These are phyloP conservation scores for Gobio occitaniae DNA, from an alignment of 2,797 vertebrate species.

Conservation along the genomic window DNA sequence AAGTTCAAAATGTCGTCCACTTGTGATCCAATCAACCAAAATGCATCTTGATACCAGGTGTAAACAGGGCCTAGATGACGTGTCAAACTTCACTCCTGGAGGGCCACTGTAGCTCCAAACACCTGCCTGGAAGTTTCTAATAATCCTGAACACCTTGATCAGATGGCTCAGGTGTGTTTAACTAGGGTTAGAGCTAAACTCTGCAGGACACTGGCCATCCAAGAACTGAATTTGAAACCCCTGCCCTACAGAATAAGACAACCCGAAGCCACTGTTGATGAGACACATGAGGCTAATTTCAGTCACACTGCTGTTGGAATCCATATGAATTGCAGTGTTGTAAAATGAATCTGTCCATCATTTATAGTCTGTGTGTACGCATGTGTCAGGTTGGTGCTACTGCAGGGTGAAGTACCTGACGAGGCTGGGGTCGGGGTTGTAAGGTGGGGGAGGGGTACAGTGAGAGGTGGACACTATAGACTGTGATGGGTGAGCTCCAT, in stretches of 20 bases:
- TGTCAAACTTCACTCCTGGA: neutral
- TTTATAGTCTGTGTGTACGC: constrained; percentile 12
- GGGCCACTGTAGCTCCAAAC: neutral
- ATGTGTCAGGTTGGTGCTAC: constrained; percentile 72
- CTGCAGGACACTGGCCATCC: neutral
- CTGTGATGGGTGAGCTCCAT: constrained; percentile 88
- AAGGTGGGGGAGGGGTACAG: constrained; percentile 95
- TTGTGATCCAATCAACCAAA: too few species aligned
- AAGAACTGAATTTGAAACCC: neutral
- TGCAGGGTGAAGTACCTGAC: constrained; percentile 91
- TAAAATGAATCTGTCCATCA: neutral
- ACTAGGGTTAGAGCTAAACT: neutral
- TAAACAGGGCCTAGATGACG: neutral
- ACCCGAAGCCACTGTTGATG: neutral
- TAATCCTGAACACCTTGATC: neutral
- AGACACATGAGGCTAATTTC: constrained; percentile 15
- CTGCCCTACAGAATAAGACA: neutral
- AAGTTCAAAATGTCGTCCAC: too few species aligned
- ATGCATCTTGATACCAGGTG: neutral
- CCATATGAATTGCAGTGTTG: neutral
- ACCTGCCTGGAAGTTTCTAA: neutral
- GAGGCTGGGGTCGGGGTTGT: constrained; percentile 96
- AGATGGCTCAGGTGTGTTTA: neutral
- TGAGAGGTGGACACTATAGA: constrained; percentile 91
- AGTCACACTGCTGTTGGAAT: neutral